Evolutionary conservation across 2,113 vertebrate genomes (phyloP).

Genomic region (Prochilodus magdalenae): DNA sequence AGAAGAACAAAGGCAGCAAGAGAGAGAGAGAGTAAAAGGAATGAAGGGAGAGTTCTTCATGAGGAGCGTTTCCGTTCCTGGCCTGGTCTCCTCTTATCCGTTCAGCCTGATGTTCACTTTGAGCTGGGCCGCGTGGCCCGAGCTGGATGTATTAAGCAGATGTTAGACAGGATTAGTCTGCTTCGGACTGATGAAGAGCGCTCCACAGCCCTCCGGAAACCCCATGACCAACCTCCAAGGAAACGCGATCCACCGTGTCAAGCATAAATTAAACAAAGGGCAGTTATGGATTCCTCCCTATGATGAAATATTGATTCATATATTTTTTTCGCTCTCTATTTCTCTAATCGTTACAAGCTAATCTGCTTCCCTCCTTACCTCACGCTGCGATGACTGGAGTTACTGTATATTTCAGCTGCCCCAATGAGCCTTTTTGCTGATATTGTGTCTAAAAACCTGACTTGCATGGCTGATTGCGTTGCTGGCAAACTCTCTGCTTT

Average conservation of each 20-base stretch:
- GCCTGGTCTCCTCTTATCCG: conserved; percentile 41
- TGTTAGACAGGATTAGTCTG: conserved; percentile 50
- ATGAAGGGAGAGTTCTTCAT: conserved; percentile 32
- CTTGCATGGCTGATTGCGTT: neutral
- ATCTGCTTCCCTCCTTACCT: conserved; percentile 34
- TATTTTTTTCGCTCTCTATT: conserved; percentile 13
- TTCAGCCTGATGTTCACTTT: conserved; percentile 49
- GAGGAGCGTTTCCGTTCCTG: conserved; percentile 48
- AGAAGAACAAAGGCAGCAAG: conserved; percentile 43
- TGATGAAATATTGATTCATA: conserved; percentile 54
- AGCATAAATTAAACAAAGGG: conserved; percentile 54
- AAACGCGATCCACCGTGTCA: conserved; percentile 46
- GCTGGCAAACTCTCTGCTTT: conserved; percentile 4
- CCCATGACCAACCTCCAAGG: conserved; percentile 41
- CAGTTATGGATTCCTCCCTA: conserved; percentile 54
- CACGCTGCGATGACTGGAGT: neutral
- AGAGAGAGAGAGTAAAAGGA: conserved; percentile 27
- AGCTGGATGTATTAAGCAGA: conserved; percentile 53
- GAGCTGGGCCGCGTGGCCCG: conserved; percentile 20
- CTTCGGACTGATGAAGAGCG: conserved; percentile 47
- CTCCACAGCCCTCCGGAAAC: conserved; percentile 38
- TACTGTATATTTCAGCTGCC: conserved; percentile 25
- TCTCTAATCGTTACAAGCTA: conserved; percentile 38
- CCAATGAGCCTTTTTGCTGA: neutral
- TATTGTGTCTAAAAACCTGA: neutral